Conservation (phyloP, 1,140 invertebrate species). For the Zaprionus inermis region DNA sequence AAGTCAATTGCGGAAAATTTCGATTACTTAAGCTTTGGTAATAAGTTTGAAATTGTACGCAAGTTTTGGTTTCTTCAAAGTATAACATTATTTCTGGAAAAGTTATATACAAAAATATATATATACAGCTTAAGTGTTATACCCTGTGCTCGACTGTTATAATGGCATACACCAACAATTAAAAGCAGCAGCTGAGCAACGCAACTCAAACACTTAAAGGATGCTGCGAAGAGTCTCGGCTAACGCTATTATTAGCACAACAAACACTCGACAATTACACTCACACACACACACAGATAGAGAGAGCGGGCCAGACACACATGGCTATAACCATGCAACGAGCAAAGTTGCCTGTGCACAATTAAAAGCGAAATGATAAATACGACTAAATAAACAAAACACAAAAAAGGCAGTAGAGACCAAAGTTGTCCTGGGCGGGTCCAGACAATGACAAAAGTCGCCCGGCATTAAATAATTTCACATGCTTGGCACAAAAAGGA, state of each 20-base stretch:
- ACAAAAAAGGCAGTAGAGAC: slow-evolving; percentile 65
- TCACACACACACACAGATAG: slow-evolving; percentile 12
- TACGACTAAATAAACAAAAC: slow-evolving; percentile 66
- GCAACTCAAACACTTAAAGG: slow-evolving; percentile 55
- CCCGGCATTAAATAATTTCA: slow-evolving; percentile 70
- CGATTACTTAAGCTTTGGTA: not conserved
- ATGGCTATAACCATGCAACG: slow-evolving; percentile 16
- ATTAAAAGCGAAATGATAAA: slow-evolving; percentile 78
- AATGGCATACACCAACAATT: not conserved
- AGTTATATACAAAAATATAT: not conserved
- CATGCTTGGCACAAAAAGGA: slow-evolving; percentile 42
- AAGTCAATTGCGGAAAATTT: not conserved
- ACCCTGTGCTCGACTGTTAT: not conserved
- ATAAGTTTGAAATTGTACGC: no score
- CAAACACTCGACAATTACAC: slow-evolving; percentile 64
- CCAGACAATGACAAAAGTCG: slow-evolving; percentile 39
- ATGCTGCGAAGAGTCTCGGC: slow-evolving; percentile 54
- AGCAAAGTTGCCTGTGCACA: slow-evolving; percentile 45
- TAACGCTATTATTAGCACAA: slow-evolving; percentile 72
- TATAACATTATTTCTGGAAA: no score
- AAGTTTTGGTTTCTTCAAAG: no score
- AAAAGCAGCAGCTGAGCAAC: slow-evolving; percentile 57
- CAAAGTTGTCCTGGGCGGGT: slow-evolving; percentile 48
- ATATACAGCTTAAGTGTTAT: not conserved
- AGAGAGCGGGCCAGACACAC: slow-evolving; percentile 18